These are phyloP conservation scores for Polyodon spathula DNA, from an alignment of 2,113 vertebrate genomes.

Conservation along the genomic window DNA sequence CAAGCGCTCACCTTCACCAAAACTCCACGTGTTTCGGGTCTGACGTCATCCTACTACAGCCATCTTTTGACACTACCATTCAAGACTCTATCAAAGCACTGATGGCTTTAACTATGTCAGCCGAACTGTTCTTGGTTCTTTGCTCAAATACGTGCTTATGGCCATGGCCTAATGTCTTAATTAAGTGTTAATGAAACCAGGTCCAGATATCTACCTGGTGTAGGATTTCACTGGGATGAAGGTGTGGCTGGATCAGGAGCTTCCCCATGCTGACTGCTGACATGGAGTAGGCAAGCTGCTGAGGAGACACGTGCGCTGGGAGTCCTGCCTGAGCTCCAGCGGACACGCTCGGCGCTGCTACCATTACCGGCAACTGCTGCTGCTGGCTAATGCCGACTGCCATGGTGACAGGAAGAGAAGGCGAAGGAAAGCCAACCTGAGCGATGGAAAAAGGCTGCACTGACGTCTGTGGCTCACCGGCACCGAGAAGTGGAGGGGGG, in stretches of 20 bases:
- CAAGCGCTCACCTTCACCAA: too few species aligned
- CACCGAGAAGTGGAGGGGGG: constrained; percentile 50
- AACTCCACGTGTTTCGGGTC: too few species aligned
- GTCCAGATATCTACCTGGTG: constrained; percentile 69
- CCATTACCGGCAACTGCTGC: constrained; percentile 46
- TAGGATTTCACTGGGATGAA: constrained; percentile 66
- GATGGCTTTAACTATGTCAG: too few species aligned
- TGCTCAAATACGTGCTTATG: too few species aligned
- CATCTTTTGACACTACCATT: too few species aligned
- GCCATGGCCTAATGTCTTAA: too few species aligned
- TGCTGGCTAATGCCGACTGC: constrained; percentile 55
- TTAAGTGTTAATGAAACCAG: neutral
- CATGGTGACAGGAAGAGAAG: constrained; percentile 53
- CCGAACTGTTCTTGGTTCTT: too few species aligned
- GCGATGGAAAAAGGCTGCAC: constrained; percentile 47
- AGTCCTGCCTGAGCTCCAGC: constrained; percentile 49
- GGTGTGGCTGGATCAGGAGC: constrained; percentile 62
- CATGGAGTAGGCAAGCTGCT: constrained; percentile 69
- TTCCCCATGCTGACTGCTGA: constrained; percentile 80
- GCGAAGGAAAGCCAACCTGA: constrained; percentile 54
- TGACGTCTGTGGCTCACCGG: constrained; percentile 42
- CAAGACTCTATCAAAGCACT: too few species aligned
- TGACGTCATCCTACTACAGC: too few species aligned
- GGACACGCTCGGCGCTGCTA: constrained; percentile 45
- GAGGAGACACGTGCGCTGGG: constrained; percentile 61